Evolutionary conservation across 2,888 invertebrate genomes (phyloP).

Genomic region (Lasioglossum malachurum): DNA sequence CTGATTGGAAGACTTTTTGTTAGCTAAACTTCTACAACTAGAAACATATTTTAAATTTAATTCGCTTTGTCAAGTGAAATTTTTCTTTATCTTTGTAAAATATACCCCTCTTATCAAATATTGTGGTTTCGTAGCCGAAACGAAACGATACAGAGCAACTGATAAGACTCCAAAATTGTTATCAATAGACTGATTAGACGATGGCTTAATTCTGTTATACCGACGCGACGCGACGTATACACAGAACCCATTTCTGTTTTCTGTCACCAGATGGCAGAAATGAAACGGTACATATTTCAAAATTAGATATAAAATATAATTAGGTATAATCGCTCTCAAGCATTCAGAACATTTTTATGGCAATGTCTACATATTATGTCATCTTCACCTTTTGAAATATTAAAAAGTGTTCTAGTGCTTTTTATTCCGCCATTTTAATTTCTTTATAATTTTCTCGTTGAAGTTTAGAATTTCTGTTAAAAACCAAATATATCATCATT

Average conservation of each 20-base stretch:
- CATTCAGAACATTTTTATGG: too few relatives aligned
- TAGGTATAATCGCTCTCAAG: too few relatives aligned
- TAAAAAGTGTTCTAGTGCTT: too few relatives aligned
- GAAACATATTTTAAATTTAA: neutral
- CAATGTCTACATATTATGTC: too few relatives aligned
- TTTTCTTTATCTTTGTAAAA: neutral
- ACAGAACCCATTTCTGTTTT: neutral
- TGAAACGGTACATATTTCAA: neutral
- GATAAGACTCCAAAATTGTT: neutral
- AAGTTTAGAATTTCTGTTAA: too few relatives aligned
- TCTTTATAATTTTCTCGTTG: too few relatives aligned
- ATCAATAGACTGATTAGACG: neutral
- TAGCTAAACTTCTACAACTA: too few relatives aligned
- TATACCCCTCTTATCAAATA: neutral
- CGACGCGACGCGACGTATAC: neutral
- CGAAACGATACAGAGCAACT: neutral
- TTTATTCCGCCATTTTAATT: too few relatives aligned
- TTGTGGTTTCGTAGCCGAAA: neutral
- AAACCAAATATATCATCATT: too few relatives aligned
- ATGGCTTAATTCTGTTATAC: neutral
- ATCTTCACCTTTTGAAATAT: too few relatives aligned
- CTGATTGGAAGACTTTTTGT: too few relatives aligned
- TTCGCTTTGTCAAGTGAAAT: neutral
- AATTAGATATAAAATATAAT: too few relatives aligned
- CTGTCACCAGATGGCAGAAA: neutral